Base-by-base conservation (phyloP, 92 coral and sea anemone species). In the Parazoanthus swiftii region DNA sequence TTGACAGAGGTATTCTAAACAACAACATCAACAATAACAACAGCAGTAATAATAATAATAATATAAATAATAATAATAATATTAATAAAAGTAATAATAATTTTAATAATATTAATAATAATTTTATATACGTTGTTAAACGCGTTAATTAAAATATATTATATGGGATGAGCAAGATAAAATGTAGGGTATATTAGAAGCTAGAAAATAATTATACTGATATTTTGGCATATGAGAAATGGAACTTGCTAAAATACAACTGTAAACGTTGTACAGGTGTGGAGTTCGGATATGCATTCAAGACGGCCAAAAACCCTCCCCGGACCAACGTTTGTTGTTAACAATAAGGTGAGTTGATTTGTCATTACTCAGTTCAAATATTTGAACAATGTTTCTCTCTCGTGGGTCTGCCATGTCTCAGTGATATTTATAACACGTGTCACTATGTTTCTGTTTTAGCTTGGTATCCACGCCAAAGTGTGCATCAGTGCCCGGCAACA, bases 381-480 rank as follows among this genome's bases (percentile, higher is more conserved):
- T 72, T 72, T 72, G 35, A 72, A 5, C 23, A 70, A 23, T 38
- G 43, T 15, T 46, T n/a, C 35, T 79, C 36, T 44, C 29, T 44
- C 39, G 66, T 74, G 18, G 16, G 20, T 79, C 66, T 51, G 68
- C 39, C 39, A 75, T 51, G 37, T 26, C 63, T 50, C 26, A 26
- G 2, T 79, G 83, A 10, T 67, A 68, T 11, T 88, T 72, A 54
- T n/a, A 67, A 76, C 76, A 6, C 44, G 73, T 43, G 33, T 59
- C 48, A 46, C 37, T 46, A 38, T 66, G 14, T 35, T 89, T 48
- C 26, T 72, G 18, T 79, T 90, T 14, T 82, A 97, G 99, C 95
- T 97, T 81, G 99, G 99, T 38, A 65, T 95, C 72, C 98, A 95
- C 80, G 90, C 95, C n/a, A 75, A 91, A 46, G 99, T 95, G n/a